Conservation (phyloP, 1,140 invertebrate genomes). For the Zelostemma sp. region DNA sequence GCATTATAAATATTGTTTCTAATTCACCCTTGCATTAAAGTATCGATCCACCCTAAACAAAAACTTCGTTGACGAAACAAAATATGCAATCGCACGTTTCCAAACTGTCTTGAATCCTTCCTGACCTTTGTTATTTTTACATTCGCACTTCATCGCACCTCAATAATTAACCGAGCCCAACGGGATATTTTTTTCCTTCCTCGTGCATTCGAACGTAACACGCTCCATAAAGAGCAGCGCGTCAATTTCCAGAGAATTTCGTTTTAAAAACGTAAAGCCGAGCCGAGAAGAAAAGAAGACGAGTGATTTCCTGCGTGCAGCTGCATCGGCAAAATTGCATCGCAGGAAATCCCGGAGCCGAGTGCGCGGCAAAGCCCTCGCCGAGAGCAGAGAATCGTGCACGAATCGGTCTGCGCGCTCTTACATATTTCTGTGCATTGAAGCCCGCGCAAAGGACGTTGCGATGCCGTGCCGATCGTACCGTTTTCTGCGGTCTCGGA, state of each 20-base stretch:
- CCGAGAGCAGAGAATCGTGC: slow-evolving; percentile 7
- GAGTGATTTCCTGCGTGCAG: slow-evolving; percentile 29
- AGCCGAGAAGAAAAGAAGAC: not conserved
- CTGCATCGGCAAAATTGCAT: slow-evolving; percentile 31
- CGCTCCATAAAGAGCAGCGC: no score
- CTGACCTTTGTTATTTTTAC: no score
- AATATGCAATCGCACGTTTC: no score
- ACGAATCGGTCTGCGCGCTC: slow-evolving; percentile 24
- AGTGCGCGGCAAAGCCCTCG: slow-evolving; percentile 12
- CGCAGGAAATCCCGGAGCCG: slow-evolving; percentile 41
- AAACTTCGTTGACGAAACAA: no score
- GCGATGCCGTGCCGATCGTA: slow-evolving; percentile 36
- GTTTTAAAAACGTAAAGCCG: not conserved
- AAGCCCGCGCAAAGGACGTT: slow-evolving; percentile 47
- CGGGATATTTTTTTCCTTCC: no score
- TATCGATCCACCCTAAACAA: no score
- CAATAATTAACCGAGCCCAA: no score
- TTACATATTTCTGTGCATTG: slow-evolving; percentile 25
- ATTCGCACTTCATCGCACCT: no score
- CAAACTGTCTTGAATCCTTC: no score
- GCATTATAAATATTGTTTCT: no score
- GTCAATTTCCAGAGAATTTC: not conserved
- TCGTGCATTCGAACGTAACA: no score
- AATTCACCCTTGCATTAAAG: no score
- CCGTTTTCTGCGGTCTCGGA: slow-evolving; percentile 45